phyloP scores from a whole-genome alignment of 2,113 vertebrate species.

The Scophthalmus maximus region DNA sequence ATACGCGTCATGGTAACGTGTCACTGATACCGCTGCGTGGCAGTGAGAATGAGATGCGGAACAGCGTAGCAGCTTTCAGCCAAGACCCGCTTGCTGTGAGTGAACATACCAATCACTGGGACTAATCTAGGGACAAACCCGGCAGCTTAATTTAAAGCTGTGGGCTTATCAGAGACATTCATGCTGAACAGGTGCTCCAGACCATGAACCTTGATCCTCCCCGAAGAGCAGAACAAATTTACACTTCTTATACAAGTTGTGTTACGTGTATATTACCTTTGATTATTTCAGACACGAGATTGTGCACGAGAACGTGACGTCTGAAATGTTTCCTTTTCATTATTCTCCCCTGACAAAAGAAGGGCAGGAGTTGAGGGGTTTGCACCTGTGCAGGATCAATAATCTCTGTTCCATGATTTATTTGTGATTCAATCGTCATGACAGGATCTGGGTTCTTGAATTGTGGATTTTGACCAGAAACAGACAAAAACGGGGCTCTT shows the following conservation, averaged over 20 bases:
- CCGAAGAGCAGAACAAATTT: slow-evolving; percentile 18
- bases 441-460: slow-evolving; percentile 59
- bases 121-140: slow-evolving; percentile 55
- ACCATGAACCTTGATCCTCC: slow-evolving; percentile 40
- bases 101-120: slow-evolving; percentile 77
- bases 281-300: slow-evolving; percentile 2
- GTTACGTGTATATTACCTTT: background rate
- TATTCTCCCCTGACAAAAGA: background rate
- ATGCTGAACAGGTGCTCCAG: slow-evolving; percentile 61
- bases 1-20: slow-evolving; percentile 89
- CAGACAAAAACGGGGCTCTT: background rate
- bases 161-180: slow-evolving; percentile 56
- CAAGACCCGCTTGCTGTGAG: slow-evolving; percentile 91
- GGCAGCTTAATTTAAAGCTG: slow-evolving; percentile 31
- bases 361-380: slow-evolving; percentile 15
- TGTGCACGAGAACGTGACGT: background rate
- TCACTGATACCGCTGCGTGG: slow-evolving; percentile 94
- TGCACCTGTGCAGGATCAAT: slow-evolving; percentile 47
- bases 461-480: slow-evolving; percentile 21
- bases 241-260: background rate
- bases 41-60: slow-evolving; percentile 95
- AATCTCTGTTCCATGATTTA: slow-evolving; percentile 65
- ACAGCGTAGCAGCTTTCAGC: slow-evolving; percentile 92
- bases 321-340: background rate
- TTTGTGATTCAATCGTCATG: slow-evolving; percentile 48